Conservation (phyloP, 2,113 vertebrate genomes). For the Ascaphus truei region DNA sequence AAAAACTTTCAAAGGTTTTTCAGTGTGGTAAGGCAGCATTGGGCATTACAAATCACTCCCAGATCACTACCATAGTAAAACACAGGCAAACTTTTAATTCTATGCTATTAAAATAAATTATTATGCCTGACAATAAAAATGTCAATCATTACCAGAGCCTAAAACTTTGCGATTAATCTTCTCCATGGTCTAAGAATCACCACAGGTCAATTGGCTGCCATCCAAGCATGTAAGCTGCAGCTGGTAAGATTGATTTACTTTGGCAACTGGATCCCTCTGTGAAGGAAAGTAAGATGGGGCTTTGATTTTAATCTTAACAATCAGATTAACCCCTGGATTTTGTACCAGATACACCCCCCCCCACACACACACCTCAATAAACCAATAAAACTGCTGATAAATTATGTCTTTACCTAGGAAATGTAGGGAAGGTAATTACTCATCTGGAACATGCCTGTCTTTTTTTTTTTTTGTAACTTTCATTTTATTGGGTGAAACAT, state of each 20-base stretch:
- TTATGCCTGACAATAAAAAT: background rate
- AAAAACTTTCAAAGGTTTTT: background rate
- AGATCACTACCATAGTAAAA: background rate
- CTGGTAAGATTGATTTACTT: background rate
- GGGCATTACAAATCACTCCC: background rate
- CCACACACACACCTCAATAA: no score
- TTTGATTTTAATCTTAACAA: background rate
- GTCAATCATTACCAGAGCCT: no score
- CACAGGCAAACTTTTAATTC: no score
- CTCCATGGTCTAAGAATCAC: background rate
- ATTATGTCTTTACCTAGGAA: background rate
- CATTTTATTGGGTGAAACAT: no score
- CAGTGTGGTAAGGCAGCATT: no score
- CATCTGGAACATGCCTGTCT: background rate
- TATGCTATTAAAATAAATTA: background rate
- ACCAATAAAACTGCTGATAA: background rate
- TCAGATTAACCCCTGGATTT: background rate
- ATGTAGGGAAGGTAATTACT: background rate
- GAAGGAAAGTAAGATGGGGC: background rate
- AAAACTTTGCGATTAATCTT: background rate
- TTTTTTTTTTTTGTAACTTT: no score
- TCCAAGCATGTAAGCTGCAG: background rate
- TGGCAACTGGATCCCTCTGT: background rate
- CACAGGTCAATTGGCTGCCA: background rate
- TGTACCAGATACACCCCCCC: background rate